phyloP scores from a whole-genome alignment of 2,113 vertebrate species.

The Paradisaea rubra region DNA sequence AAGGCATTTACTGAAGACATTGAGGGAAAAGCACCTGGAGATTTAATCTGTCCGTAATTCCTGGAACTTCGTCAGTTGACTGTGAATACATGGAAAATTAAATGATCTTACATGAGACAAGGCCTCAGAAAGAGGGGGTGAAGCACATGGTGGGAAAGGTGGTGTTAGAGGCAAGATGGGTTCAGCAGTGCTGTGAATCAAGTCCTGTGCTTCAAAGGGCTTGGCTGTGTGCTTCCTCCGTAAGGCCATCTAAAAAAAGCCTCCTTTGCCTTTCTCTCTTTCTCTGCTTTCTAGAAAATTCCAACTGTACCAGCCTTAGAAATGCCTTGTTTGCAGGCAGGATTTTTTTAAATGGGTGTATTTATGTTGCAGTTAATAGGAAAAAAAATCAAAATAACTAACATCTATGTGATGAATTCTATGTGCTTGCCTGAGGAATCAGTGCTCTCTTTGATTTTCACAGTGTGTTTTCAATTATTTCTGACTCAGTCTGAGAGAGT shows the following conservation, averaged over 20 bases:
- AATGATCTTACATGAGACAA: not conserved
- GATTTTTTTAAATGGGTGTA: not conserved
- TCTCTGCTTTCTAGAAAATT: not conserved
- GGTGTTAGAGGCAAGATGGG: not conserved
- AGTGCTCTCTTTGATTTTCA: slow-evolving; percentile 33
- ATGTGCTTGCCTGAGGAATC: not conserved
- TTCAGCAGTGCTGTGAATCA: not conserved
- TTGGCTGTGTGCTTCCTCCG: not conserved
- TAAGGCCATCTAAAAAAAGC: not conserved
- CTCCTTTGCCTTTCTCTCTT: not conserved
- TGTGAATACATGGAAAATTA: not conserved
- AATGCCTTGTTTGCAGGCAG: not conserved
- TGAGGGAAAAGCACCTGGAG: not conserved
- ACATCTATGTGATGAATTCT: not conserved
- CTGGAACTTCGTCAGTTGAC: not conserved
- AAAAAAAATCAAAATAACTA: not conserved
- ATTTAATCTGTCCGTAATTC: not conserved
- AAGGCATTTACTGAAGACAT: not conserved
- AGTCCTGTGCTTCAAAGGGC: not conserved
- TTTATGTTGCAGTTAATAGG: not conserved
- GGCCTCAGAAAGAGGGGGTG: not conserved
- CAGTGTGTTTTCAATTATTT: slow-evolving; percentile 12
- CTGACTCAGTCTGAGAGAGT: not conserved
- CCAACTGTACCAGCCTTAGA: not conserved
- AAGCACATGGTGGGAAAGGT: not conserved